Percentiles rank a stretch among this genome's conserved stretches.
phyloP scores from a whole-genome alignment of 2,113 vertebrate genomes.

The Colossoma macropomum region DNA sequence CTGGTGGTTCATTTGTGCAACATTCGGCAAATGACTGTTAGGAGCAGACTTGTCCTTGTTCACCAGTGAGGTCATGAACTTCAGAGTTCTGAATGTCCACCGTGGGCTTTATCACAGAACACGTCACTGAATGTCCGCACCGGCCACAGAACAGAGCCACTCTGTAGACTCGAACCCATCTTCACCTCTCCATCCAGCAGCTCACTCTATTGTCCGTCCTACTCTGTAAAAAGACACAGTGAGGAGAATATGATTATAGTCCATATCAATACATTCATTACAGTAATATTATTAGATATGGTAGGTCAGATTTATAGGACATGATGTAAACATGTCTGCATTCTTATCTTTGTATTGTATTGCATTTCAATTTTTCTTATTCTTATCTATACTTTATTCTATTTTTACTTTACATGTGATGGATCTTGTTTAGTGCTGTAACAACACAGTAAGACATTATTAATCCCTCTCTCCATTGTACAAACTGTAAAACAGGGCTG shows the following conservation, averaged over 20 bases:
- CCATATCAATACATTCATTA: no score
- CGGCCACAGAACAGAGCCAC: slow-evolving; percentile 39
- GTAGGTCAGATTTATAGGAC: no score
- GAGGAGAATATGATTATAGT: fast-evolving
- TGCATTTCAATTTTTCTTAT: no score
- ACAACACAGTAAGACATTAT: no score
- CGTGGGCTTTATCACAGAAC: slow-evolving; percentile 79
- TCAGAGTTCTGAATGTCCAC: slow-evolving; percentile 79
- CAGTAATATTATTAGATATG: no score
- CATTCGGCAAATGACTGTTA: background rate
- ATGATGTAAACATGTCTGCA: no score
- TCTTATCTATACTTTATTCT: no score
- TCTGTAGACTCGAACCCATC: slow-evolving; percentile 3
- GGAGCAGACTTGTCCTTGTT: slow-evolving; percentile 41
- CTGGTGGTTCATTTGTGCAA: no score
- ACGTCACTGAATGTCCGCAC: slow-evolving; percentile 82
- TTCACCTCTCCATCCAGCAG: slow-evolving; percentile 20
- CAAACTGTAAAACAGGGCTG: no score
- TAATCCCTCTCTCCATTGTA: no score
- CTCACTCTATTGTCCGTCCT: slow-evolving; percentile 79
- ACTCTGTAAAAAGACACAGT: slow-evolving; percentile 65
- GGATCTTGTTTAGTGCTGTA: background rate
- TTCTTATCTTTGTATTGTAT: background rate
- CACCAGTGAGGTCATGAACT: slow-evolving; percentile 66
- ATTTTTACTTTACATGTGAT: no score